These are phyloP conservation scores for Pristionchus pacificus DNA, from an alignment of 1,140 invertebrate genomes.

Conservation along the genomic window DNA sequence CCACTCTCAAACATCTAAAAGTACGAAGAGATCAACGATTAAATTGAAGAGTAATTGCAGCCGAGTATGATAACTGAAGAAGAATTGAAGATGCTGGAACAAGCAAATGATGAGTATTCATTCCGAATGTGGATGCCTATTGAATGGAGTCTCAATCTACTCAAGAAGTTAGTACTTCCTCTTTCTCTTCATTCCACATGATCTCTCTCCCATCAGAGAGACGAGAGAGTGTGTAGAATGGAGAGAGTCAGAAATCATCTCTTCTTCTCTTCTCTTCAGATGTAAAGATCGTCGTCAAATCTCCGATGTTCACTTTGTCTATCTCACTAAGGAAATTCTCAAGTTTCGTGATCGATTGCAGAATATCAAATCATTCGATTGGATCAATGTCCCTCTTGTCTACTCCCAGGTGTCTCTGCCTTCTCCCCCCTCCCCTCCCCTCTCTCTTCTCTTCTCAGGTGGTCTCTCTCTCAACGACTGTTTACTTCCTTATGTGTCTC, in stretches of 20 bases:
- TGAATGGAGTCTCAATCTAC: slow-evolving; percentile 27
- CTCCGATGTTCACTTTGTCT: slow-evolving; percentile 30
- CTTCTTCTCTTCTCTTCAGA: too few relatives aligned
- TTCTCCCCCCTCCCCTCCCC: not conserved
- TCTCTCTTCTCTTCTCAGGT: slow-evolving; percentile 11
- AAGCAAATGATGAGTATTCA: too few relatives aligned
- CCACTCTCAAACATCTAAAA: not conserved
- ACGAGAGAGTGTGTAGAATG: too few relatives aligned
- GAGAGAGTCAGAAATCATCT: too few relatives aligned
- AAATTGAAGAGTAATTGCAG: too few relatives aligned
- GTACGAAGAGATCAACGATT: too few relatives aligned
- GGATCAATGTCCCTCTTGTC: slow-evolving; percentile 32
- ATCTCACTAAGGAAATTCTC: slow-evolving; percentile 24
- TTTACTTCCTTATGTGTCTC: slow-evolving; percentile 9
- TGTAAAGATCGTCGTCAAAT: slow-evolving; percentile 12
- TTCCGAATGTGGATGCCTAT: slow-evolving; percentile 30
- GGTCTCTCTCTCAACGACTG: not conserved
- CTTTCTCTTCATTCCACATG: too few relatives aligned
- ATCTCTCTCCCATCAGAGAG: too few relatives aligned
- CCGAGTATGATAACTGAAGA: slow-evolving; percentile 8
- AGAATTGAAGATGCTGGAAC: not conserved
- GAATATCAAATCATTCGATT: slow-evolving; percentile 33
- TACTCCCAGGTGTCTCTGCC: slow-evolving; percentile 37
- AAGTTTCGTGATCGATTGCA: slow-evolving; percentile 30
- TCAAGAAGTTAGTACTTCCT: slow-evolving; percentile 7